A percentile compares a stretch with the other conserved stretches of the same genome.
Conservation (phyloP, 1,140 invertebrate genomes). For the Helicoverpa armigera region DNA sequence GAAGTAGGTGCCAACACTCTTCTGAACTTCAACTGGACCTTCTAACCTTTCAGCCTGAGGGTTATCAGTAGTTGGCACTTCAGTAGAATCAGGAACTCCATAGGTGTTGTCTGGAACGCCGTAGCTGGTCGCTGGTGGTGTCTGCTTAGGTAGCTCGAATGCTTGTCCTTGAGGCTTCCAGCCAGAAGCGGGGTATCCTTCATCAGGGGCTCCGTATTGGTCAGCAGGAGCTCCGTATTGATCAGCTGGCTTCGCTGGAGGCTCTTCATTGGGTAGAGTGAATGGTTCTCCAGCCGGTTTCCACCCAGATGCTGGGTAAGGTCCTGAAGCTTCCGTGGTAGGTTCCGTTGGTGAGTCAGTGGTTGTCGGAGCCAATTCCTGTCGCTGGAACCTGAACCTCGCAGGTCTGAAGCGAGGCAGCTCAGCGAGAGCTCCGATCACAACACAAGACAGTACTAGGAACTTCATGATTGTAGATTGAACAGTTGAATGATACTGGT, state of each 20-base stretch:
- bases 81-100: conserved; percentile 65
- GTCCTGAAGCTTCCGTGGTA: conserved; percentile 63
- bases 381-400: conserved; percentile 78
- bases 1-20: conserved; percentile 76
- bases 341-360: conserved; percentile 69
- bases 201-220: conserved; percentile 69
- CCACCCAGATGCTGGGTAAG: conserved; percentile 81
- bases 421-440: conserved; percentile 69
- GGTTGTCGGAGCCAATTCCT: conserved; percentile 74
- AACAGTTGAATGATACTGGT: conserved; percentile 62
- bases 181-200: conserved; percentile 74
- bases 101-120: conserved; percentile 75
- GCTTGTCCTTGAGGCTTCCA: conserved; percentile 73
- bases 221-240: conserved; percentile 65
- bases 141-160: conserved; percentile 69
- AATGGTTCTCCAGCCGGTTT: conserved; percentile 77
- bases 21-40: conserved; percentile 75
- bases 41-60: conserved; percentile 73
- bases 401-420: conserved; percentile 77
- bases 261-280: conserved; percentile 66
- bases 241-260: conserved; percentile 54
- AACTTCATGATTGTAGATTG: conserved; percentile 71
- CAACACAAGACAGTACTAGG: conserved; percentile 63
- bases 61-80: conserved; percentile 68
- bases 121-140: conserved; percentile 71